Percentiles rank a stretch among this genome's conserved stretches.
phyloP scores from a whole-genome alignment of 1,140 invertebrate genomes.

The Bombus breviceps region DNA sequence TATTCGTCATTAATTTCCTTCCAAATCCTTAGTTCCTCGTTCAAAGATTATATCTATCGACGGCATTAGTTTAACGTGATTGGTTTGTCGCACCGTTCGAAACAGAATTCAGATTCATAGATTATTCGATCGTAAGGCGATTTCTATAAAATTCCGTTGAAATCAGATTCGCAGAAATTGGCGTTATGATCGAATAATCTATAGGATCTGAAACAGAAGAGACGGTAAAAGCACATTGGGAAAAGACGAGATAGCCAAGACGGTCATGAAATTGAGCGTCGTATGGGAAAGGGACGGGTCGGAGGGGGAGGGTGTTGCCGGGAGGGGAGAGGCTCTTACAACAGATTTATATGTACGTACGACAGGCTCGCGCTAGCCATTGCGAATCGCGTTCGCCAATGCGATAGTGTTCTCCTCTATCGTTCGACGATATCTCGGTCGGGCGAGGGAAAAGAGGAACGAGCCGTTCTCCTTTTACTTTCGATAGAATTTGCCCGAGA shows the following conservation, averaged over 20 bases:
- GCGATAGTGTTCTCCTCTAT: not conserved
- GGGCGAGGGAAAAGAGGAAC: not conserved
- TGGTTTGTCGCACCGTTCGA: not conserved
- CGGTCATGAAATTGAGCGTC: slow-evolving; percentile 19
- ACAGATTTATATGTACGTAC: slow-evolving; percentile 62
- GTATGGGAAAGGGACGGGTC: not conserved
- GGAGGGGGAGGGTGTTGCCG: slow-evolving; percentile 40
- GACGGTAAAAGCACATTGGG: not conserved
- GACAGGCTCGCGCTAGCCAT: slow-evolving; percentile 26
- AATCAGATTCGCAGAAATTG: not conserved
- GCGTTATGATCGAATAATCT: too few species aligned
- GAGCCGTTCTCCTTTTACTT: slow-evolving; percentile 1
- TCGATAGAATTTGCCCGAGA: slow-evolving; percentile 2
- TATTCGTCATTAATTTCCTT: not conserved
- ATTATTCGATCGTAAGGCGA: too few species aligned
- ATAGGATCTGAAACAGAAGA: not conserved
- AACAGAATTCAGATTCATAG: too few species aligned
- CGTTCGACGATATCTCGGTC: not conserved
- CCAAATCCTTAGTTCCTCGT: not conserved
- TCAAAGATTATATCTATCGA: not conserved
- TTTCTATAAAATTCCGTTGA: too few species aligned
- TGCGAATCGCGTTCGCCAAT: slow-evolving; percentile 40
- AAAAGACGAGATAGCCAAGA: not conserved
- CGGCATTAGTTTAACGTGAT: rapidly evolving
- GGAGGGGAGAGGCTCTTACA: slow-evolving; percentile 41